Percentiles rank a stretch among this genome's conserved stretches.
Conservation (phyloP, 2,797 vertebrate genomes). For the Rhinophrynus dorsalis region DNA sequence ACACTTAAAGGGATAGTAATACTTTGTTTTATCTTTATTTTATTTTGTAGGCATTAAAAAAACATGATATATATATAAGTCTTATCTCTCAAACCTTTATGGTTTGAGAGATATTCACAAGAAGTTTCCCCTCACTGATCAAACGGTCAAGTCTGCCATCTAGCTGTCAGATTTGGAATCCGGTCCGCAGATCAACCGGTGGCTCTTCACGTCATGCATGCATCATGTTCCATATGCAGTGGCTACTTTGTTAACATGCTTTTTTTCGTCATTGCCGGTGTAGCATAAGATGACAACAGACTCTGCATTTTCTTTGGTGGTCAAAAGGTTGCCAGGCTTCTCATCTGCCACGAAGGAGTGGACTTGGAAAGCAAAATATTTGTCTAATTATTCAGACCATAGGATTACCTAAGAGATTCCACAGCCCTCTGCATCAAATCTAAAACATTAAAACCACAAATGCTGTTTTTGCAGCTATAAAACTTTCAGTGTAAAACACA, state of each 20-base stretch:
- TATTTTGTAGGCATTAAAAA: too few relatives aligned
- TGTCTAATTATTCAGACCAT: conserved; percentile 93
- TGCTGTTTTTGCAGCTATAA: conserved; percentile 92
- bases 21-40: too few relatives aligned
- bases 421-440: conserved; percentile 88
- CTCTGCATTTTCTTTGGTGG: conserved; percentile 57
- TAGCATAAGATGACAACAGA: conserved; percentile 10
- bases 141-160: too few relatives aligned
- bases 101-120: too few relatives aligned
- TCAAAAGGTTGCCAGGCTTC: conserved; percentile 75
- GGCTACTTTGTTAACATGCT: conserved; percentile 6
- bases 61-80: too few relatives aligned
- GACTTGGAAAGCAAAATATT: conserved; percentile 99
- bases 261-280: not conserved
- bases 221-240: not conserved
- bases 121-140: too few relatives aligned
- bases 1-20: too few relatives aligned
- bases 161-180: too few relatives aligned
- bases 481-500: conserved; percentile 66
- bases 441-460: conserved; percentile 85
- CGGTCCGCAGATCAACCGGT: too few relatives aligned
- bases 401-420: conserved; percentile 97
- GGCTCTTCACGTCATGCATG: too few relatives aligned
- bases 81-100: too few relatives aligned
- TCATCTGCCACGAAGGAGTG: conserved; percentile 82